A percentile compares a stretch with the other conserved stretches of the same genome.
These are phyloP conservation scores for Argyrosomus japonicus DNA, from an alignment of 2,113 vertebrate species.

Conservation along the genomic window DNA sequence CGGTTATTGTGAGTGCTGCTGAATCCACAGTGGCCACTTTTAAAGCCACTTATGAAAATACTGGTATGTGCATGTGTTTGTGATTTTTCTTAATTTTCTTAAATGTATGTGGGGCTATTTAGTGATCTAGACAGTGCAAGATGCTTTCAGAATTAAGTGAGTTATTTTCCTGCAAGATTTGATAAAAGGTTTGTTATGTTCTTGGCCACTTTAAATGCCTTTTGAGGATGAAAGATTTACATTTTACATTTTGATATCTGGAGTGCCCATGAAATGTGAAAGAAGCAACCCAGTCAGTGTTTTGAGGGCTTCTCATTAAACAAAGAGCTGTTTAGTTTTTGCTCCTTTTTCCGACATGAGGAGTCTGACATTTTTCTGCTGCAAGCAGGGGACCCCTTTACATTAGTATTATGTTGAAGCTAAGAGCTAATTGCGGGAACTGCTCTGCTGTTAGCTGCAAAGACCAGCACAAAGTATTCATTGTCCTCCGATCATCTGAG, in stretches of 20 bases:
- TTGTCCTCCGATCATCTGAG: no score
- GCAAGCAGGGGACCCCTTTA: no score
- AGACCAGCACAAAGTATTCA: no score
- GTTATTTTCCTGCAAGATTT: not conserved
- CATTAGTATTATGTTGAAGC: no score
- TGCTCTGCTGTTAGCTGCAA: no score
- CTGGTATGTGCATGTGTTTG: not conserved
- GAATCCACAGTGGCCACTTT: conserved; percentile 41
- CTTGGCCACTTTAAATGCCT: not conserved
- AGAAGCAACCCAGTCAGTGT: no score
- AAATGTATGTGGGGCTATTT: not conserved
- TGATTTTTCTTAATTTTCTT: conserved; percentile 4
- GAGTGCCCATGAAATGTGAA: no score
- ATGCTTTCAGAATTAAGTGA: not conserved
- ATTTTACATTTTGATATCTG: not conserved
- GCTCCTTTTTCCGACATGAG: no score
- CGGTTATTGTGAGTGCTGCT: conserved; percentile 12
- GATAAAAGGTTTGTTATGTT: conserved; percentile 6
- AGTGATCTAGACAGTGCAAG: not conserved
- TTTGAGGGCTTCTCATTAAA: no score
- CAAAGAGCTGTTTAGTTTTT: no score
- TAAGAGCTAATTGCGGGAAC: no score
- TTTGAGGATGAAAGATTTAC: conserved; percentile 36
- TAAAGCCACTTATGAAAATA: conserved; percentile 45
- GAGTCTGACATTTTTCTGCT: no score